Conservation (phyloP, 2,797 vertebrate species). For the Aplochiton taeniatus region DNA sequence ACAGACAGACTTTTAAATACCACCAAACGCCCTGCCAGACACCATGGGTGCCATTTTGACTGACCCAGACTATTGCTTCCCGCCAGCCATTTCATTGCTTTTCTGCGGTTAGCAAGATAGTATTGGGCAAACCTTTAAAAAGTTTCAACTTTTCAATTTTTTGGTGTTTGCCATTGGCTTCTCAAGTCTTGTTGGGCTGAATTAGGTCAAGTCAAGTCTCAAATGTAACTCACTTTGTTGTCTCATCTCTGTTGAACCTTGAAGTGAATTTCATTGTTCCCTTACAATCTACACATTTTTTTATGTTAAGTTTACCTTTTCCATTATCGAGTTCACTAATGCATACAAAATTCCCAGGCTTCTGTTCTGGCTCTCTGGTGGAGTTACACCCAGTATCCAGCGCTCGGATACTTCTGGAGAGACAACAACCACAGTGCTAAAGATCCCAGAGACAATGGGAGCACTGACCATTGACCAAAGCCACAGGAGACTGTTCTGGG, state of each 20-base stretch:
- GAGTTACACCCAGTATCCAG: constrained; percentile 73
- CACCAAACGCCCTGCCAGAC: constrained; percentile 11
- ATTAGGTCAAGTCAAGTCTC: too few relatives aligned
- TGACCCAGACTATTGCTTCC: not conserved
- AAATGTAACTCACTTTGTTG: too few relatives aligned
- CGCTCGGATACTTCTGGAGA: constrained; percentile 67
- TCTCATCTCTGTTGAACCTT: too few relatives aligned
- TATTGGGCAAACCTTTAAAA: not conserved
- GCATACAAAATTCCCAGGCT: constrained; percentile 68
- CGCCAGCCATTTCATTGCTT: constrained; percentile 9
- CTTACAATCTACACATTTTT: too few relatives aligned
- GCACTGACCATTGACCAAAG: constrained; percentile 76
- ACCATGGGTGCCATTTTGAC: constrained; percentile 5
- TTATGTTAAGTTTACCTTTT: too few relatives aligned
- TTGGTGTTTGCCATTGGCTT: not conserved
- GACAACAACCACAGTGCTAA: constrained; percentile 68
- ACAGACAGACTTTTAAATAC: constrained; percentile 26
- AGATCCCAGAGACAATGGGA: constrained; percentile 66
- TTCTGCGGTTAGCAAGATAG: constrained; percentile 9
- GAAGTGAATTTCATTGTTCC: too few relatives aligned
- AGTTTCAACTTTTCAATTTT: not conserved
- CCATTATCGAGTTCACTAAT: too few relatives aligned
- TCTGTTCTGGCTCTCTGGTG: constrained; percentile 88
- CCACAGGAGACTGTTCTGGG: constrained; percentile 85
- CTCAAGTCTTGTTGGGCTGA: too few relatives aligned